These are phyloP conservation scores for Tenodera sinensis DNA, from an alignment of 2,888 invertebrate genomes.

Conservation along the genomic window DNA sequence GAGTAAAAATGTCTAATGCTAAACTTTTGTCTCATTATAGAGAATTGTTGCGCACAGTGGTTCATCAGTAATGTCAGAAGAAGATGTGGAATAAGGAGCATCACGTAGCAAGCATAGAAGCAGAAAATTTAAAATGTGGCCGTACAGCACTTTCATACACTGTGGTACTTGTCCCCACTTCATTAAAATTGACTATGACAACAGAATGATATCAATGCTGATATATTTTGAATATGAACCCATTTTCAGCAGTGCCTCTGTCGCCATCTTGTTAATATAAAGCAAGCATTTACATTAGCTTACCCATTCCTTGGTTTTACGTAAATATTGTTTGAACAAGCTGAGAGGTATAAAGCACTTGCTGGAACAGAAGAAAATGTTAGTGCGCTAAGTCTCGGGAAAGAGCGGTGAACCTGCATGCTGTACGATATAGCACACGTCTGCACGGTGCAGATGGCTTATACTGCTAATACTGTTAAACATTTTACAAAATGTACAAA, in stretches of 20 bases:
- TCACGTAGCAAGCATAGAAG: not conserved
- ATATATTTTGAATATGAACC: not conserved
- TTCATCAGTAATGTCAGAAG: conserved; percentile 40
- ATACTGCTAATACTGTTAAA: not conserved
- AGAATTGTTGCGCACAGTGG: conserved; percentile 18
- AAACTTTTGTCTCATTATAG: not conserved
- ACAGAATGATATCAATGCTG: not conserved
- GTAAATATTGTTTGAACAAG: not conserved
- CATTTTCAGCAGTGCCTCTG: not conserved
- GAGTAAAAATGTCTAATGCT: too few relatives aligned
- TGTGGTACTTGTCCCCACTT: not conserved
- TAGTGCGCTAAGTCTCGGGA: not conserved
- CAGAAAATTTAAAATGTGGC: not conserved
- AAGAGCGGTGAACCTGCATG: not conserved
- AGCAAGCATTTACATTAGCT: not conserved
- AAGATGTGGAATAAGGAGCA: conserved; percentile 41
- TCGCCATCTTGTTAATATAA: not conserved
- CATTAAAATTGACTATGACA: not conserved
- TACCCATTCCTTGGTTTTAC: not conserved
- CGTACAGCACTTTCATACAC: not conserved
- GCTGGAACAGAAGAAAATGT: not conserved
- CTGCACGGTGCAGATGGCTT: not conserved
- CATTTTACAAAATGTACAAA: not conserved
- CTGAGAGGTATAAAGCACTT: not conserved
- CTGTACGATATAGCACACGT: not conserved